Conservation (phyloP, 1,140 invertebrate species). For the Rhynchophorus ferrugineus region DNA sequence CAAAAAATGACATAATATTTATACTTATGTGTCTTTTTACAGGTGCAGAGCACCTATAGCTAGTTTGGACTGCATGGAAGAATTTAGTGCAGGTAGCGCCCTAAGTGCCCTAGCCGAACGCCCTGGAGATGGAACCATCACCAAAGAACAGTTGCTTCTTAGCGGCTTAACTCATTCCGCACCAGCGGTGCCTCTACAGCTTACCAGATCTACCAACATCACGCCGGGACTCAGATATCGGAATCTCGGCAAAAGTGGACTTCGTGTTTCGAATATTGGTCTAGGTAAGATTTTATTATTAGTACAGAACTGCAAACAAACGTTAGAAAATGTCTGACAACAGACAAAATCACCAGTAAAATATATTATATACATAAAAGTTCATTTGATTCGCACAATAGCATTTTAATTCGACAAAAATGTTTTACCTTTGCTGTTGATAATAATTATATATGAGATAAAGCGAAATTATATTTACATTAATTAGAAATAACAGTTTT, state of each 20-base stretch:
- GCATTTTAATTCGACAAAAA: too few relatives aligned
- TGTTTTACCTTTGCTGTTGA: too few relatives aligned
- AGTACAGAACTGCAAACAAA: too few relatives aligned
- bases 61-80: conserved; percentile 87
- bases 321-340: too few relatives aligned
- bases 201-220: conserved; percentile 49
- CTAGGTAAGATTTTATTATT: conserved; percentile 55
- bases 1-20: too few relatives aligned
- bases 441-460: too few relatives aligned
- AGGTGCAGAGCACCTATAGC: conserved; percentile 86
- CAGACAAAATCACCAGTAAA: too few relatives aligned
- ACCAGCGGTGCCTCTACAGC: conserved; percentile 38
- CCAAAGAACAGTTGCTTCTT: conserved; percentile 39
- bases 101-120: conserved; percentile 40
- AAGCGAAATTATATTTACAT: too few relatives aligned
- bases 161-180: conserved; percentile 40
- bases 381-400: not conserved
- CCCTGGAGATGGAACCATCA: conserved; percentile 40
- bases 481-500: too few relatives aligned
- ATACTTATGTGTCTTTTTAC: conserved; percentile 18
- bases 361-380: not conserved
- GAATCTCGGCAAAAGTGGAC: conserved; percentile 87
- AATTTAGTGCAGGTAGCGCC: conserved; percentile 62
- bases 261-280: conserved; percentile 85
- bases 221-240: conserved; percentile 76